Evolutionary conservation across 2,797 vertebrate genomes (phyloP), one percentile per base, ranked within the genome.

Genomic region (Rhabdomys pumilio): DNA sequence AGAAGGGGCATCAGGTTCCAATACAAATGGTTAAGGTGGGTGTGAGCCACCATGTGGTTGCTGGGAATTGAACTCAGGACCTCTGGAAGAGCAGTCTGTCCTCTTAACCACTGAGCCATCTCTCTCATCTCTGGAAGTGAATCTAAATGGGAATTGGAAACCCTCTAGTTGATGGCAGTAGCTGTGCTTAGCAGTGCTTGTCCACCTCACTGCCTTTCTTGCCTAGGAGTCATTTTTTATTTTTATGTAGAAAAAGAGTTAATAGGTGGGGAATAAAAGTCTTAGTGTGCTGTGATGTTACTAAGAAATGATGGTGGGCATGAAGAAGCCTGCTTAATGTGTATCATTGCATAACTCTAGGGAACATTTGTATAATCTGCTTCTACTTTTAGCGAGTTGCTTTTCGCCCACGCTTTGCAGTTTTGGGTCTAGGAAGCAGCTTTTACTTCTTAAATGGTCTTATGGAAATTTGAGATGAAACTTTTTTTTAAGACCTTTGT

Each of bases 311-410:
- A 2, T 94, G 90, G 85, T 75, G 96, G 15, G 44, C 95, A 84
- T 26, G 22, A 67, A 83, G 92, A 89, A 93, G 31, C 22, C 59
- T 67, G 22, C 26, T 80, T 84, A 55, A 34, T 72, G 11, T 92
- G 26, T 90, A 26, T 83, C 89, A 26, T 91, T 96, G 63, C 90
- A 59, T 95, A 94, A 95, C 8, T 75, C 26, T 75, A 75, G 41
- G 63, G 90, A 95, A 94, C 81, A 90, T 93, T 96, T 94, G 93
- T 81, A 86, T 53, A 63, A 91, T 89, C 87, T 96, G 63, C 92
- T 94, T 94, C 75, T 94, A 79, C 88, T 89, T 97, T 84, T 83
- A 31, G 41, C 47, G 91, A 88, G 38, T 76, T 95, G 38, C 83
- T 94, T 96, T 94, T 96, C 87, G 90, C 89, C 82, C 55, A 81